These are phyloP conservation scores for Lordiphosa clarofinis DNA, from an alignment of 1,140 invertebrate genomes.

Conservation along the genomic window DNA sequence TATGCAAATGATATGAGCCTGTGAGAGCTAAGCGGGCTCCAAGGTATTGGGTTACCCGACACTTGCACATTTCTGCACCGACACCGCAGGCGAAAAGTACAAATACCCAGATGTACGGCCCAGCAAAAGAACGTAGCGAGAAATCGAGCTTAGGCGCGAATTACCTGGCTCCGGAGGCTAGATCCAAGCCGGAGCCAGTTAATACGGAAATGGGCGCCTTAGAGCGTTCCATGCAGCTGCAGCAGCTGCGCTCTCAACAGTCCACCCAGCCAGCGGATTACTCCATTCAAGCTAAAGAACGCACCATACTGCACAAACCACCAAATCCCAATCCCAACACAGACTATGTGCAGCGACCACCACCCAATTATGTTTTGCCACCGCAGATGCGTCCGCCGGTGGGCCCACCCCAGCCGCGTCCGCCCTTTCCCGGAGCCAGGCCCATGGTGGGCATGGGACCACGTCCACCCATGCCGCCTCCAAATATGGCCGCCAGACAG, in stretches of 20 bases:
- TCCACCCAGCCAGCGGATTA: slow-evolving; percentile 7
- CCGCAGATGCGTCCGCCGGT: slow-evolving; percentile 62
- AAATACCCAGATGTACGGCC: slow-evolving; percentile 30
- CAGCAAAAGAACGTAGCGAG: slow-evolving; percentile 15
- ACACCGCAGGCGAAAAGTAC: slow-evolving; percentile 70
- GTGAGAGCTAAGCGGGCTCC: slow-evolving; percentile 30
- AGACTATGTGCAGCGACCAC: slow-evolving; percentile 29
- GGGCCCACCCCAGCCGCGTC: slow-evolving; percentile 61
- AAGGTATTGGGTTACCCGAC: slow-evolving; percentile 68
- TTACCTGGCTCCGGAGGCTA: neutral
- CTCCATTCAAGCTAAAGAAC: neutral
- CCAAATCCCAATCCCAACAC: slow-evolving; percentile 28
- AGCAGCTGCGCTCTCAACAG: slow-evolving; percentile 12
- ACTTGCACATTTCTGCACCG: slow-evolving; percentile 76
- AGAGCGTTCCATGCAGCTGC: slow-evolving; percentile 20
- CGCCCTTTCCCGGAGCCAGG: slow-evolving; percentile 62
- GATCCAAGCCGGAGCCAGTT: neutral
- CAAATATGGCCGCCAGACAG: slow-evolving; percentile 49
- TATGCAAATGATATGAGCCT: slow-evolving; percentile 70
- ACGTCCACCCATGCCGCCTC: slow-evolving; percentile 61
- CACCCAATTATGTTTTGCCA: slow-evolving; percentile 57
- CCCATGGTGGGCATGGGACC: slow-evolving; percentile 65
- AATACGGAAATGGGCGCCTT: slow-evolving; percentile 1
- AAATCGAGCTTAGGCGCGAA: slow-evolving; percentile 2
- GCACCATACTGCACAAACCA: slow-evolving; percentile 6